phyloP scores from a whole-genome alignment of 2,797 vertebrate genomes.

The Ambastaia sidthimunki region DNA sequence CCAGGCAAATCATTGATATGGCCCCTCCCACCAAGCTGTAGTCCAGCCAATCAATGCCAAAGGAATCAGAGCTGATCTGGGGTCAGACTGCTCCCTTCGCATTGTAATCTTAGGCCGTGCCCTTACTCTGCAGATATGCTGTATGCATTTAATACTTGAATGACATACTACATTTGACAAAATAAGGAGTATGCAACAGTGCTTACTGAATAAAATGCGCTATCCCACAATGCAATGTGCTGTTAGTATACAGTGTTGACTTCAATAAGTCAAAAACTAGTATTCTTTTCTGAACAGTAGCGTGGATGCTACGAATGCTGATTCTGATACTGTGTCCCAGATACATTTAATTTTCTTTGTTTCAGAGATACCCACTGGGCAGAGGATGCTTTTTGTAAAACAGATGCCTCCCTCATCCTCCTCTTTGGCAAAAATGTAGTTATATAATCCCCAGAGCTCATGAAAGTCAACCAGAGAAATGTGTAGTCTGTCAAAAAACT shows the following conservation, averaged over 20 bases:
- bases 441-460: slow-evolving; percentile 21
- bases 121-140: neutral
- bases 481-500: neutral
- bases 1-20: slow-evolving; percentile 18
- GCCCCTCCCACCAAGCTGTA: slow-evolving; percentile 12
- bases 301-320: neutral
- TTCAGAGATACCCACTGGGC: slow-evolving; percentile 19
- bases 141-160: neutral
- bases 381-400: slow-evolving; percentile 15
- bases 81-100: neutral
- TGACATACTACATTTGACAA: neutral
- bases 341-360: slow-evolving; percentile 28
- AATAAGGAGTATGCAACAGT: neutral
- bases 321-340: neutral
- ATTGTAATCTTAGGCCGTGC: neutral
- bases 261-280: neutral
- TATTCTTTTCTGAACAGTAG: neutral
- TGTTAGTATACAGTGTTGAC: neutral
- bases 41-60: slow-evolving; percentile 16
- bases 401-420: slow-evolving; percentile 5
- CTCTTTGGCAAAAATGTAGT: slow-evolving; percentile 10
- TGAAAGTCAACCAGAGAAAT: neutral
- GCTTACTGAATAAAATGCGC: neutral
- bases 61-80: slow-evolving; percentile 1
- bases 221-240: neutral